These are phyloP conservation scores for Drosophila melanica DNA, from an alignment of 1,140 invertebrate genomes.

Conservation along the genomic window DNA sequence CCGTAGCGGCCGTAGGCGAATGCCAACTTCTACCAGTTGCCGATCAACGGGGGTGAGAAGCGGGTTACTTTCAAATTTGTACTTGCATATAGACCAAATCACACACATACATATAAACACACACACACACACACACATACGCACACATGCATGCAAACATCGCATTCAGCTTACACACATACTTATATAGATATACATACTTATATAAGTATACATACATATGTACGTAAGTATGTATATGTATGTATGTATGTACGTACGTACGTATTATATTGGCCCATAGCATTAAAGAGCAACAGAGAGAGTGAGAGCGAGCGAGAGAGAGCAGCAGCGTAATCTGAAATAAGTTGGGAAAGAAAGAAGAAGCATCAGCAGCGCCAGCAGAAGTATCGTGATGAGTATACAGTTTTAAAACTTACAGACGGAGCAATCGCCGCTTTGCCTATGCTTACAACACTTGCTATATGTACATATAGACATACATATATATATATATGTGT, in stretches of 20 bases:
- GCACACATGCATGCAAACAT: conserved; percentile 13
- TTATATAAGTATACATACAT: conserved; percentile 50
- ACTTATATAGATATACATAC: conserved; percentile 38
- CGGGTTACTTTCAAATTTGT: conserved; percentile 79
- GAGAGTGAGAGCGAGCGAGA: conserved; percentile 61
- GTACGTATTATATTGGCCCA: conserved; percentile 49
- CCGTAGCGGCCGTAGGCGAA: conserved; percentile 33
- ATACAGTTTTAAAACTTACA: conserved; percentile 77
- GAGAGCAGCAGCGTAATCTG: conserved; percentile 65
- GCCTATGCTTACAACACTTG: conserved; percentile 40
- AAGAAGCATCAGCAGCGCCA: conserved; percentile 76
- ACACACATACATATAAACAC: conserved; percentile 22
- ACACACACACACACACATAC: conserved; percentile 18
- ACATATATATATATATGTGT: conserved; percentile 11
- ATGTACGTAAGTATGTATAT: conserved; percentile 46
- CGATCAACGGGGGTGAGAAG: conserved; percentile 73
- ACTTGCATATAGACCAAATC: conserved; percentile 80
- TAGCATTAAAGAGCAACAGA: conserved; percentile 61
- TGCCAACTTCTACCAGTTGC: conserved; percentile 57
- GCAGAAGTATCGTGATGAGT: conserved; percentile 77
- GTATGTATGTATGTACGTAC: conserved; percentile 27
- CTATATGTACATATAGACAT: not conserved
- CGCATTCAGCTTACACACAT: conserved; percentile 34
- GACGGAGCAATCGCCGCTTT: conserved; percentile 51
- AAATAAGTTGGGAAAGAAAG: conserved; percentile 77